Evolutionary conservation across 2,797 vertebrate species (phyloP), one percentile per base, ranked within the genome.

Genomic region (Sciurus carolinensis): DNA sequence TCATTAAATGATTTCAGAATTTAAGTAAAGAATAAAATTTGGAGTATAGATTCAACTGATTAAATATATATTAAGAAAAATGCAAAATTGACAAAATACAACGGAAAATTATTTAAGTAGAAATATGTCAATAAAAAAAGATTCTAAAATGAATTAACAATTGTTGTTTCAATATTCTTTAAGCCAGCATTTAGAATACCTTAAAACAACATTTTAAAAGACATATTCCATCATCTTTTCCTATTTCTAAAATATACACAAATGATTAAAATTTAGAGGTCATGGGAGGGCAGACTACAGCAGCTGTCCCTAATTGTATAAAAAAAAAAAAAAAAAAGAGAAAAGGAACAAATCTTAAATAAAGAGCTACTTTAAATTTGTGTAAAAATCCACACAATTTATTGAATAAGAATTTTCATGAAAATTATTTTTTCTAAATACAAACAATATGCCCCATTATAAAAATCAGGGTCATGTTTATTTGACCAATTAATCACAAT

Each of bases 1-100:
- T 75, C 44, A 73, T 57, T 9, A 95, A 76, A 0, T 91, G 33
- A 93, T 44, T 87, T 93, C 62, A 95, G 47, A 97, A 87, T 59
- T 92, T 71, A 92, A 97, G 76, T 91, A 92, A 87, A 93, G n/a
- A 77, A 93, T 73, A 59, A 96, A 92, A 94, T 54, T 39, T 10
- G 75, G 36, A 71, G 22, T 79, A 47, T 15, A 92, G 76, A 91
- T 50, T 84, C 36, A 90, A 18, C 20, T 75, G 18, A 83, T 84
- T 90, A 94, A 90, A 88, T 72, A 87, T 12, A 77, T 36, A 91
- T 42, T 59, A 86, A 93, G 36, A 95, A 94, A 96, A 91, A 92
- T 86, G 12, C 18, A 96, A 86, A 96, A 86, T 2, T 95, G 28
- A 39, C 79, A 77, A 96, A 94, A 57, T 57, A 79, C 59, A 73